Evolutionary conservation across 2,113 vertebrate genomes (phyloP).

Genomic region (Labeo rohita): DNA sequence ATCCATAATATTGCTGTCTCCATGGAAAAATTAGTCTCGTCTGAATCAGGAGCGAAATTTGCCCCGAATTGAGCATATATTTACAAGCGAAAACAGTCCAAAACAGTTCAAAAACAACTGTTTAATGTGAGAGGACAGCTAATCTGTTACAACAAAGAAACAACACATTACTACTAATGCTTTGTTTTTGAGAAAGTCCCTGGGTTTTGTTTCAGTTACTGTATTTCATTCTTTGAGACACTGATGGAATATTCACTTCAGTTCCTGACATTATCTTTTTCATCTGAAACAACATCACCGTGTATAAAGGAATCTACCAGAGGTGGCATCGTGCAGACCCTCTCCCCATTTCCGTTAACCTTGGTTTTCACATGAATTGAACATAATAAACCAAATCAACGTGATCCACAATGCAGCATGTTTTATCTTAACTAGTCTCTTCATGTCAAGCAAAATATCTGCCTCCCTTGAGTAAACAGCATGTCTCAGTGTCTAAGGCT

Average conservation of each 20-base stretch:
- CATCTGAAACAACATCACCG: not conserved
- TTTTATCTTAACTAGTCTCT: not conserved
- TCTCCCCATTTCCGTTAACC: not conserved
- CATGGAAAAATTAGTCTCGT: too few species aligned
- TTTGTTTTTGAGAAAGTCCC: not conserved
- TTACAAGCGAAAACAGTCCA: too few species aligned
- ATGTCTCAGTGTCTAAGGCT: not conserved
- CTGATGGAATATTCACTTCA: not conserved
- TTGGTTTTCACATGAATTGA: not conserved
- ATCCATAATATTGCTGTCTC: too few species aligned
- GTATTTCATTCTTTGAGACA: not conserved
- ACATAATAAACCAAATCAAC: conserved; percentile 8
- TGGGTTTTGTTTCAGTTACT: not conserved
- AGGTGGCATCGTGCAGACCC: not conserved
- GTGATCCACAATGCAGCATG: not conserved
- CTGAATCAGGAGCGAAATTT: too few species aligned
- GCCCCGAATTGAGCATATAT: too few species aligned
- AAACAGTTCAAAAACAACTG: too few species aligned
- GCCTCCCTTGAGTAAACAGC: not conserved
- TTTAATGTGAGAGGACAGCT: too few species aligned
- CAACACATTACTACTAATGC: too few species aligned
- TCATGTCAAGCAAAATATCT: conserved; percentile 6
- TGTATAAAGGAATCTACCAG: not conserved
- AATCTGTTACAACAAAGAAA: too few species aligned
- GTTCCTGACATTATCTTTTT: not conserved